Evolutionary conservation across 2,797 vertebrate species (phyloP).

Genomic region (Meriones psammophilus): DNA sequence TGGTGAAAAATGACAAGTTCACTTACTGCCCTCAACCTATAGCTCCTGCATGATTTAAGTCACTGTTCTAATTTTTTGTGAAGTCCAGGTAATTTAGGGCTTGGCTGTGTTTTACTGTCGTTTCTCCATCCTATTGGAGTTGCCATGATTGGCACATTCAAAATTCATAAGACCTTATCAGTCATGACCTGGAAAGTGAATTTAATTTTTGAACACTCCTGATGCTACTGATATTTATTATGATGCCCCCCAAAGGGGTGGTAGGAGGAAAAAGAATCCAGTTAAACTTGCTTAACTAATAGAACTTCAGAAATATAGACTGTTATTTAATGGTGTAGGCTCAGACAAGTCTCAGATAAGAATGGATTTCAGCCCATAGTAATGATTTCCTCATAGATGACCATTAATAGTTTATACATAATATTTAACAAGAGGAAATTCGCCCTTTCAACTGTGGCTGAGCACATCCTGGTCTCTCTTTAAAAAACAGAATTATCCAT

Average conservation of each 20-base stretch:
- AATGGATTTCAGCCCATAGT: not conserved
- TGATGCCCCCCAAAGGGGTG: constrained; percentile 39
- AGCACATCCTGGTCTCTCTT: not conserved
- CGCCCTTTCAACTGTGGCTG: not conserved
- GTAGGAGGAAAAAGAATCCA: not conserved
- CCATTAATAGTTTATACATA: not conserved
- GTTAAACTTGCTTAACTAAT: not conserved
- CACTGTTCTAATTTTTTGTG: constrained; percentile 79
- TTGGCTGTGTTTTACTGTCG: constrained; percentile 78
- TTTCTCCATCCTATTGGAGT: constrained; percentile 51
- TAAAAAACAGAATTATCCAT: not conserved
- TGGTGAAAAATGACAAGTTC: constrained; percentile 86
- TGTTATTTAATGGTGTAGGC: not conserved
- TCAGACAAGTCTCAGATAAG: not conserved
- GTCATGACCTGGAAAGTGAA: constrained; percentile 64
- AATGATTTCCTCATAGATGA: not conserved
- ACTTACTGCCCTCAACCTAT: constrained; percentile 81
- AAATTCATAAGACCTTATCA: constrained; percentile 79
- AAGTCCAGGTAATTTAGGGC: constrained; percentile 86
- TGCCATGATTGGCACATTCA: constrained; percentile 69
- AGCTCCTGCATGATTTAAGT: constrained; percentile 85
- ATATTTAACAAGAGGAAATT: not conserved
- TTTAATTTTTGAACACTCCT: constrained; percentile 72
- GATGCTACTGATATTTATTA: constrained; percentile 32
- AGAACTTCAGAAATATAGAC: constrained; percentile 15